These are phyloP conservation scores for Cebus imitator DNA, from an alignment of 2,113 vertebrate genomes.

Conservation along the genomic window DNA sequence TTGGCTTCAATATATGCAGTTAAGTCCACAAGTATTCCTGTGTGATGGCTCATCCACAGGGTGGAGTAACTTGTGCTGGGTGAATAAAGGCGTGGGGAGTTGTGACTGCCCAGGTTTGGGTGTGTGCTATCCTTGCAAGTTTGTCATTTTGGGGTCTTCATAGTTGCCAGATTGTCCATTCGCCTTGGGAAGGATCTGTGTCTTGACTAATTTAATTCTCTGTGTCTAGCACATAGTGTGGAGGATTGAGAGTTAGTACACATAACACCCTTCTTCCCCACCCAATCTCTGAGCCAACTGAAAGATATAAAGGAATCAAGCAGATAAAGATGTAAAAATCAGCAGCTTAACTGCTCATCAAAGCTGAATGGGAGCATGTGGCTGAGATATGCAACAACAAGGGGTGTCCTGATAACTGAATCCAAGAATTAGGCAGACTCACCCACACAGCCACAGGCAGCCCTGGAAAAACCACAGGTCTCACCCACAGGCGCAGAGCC, in stretches of 20 bases:
- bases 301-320: not conserved
- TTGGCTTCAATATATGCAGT: not conserved
- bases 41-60: not conserved
- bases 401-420: not conserved
- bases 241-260: not conserved
- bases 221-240: not conserved
- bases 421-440: not conserved
- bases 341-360: not conserved
- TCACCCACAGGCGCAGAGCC: not conserved
- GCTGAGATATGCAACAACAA: not conserved
- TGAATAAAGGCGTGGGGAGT: not conserved
- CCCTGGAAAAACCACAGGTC: not conserved
- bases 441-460: not conserved
- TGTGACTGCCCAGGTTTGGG: not conserved
- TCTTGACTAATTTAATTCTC: not conserved
- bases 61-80: not conserved
- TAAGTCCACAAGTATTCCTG: not conserved
- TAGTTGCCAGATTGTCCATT: not conserved
- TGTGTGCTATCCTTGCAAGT: not conserved
- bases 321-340: not conserved
- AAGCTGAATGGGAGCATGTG: not conserved
- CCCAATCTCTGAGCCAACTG: not conserved
- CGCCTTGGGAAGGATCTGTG: not conserved
- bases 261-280: not conserved
- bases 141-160: not conserved